A percentile compares a stretch with the other conserved stretches of the same genome.
These are phyloP conservation scores for Sebastes elongatus DNA, from an alignment of 2,797 vertebrate species.

Conservation along the genomic window DNA sequence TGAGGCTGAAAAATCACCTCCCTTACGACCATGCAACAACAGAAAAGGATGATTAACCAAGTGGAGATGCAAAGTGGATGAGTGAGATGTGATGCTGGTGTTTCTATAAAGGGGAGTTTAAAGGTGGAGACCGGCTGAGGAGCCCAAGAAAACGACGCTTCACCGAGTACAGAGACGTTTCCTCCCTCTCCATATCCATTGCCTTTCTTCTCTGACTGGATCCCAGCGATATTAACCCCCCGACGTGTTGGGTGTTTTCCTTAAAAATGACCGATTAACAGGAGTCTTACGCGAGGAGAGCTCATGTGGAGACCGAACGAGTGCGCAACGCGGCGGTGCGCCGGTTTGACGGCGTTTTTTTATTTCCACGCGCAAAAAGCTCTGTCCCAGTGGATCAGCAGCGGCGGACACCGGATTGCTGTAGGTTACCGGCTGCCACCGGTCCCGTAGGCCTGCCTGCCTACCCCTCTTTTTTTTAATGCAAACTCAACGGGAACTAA, in stretches of 20 bases:
- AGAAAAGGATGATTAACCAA: constrained; percentile 1
- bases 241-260: background rate
- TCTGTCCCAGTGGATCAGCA: constrained; percentile 35
- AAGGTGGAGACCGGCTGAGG: constrained; percentile 15
- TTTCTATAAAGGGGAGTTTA: constrained; percentile 16
- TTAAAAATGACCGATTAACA: constrained; percentile 20
- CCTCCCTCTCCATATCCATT: background rate
- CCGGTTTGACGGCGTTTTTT: constrained; percentile 49
- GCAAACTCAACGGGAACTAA: constrained; percentile 59
- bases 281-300: constrained; percentile 28
- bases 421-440: constrained; percentile 31
- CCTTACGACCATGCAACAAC: background rate
- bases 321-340: constrained; percentile 59
- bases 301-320: constrained; percentile 54
- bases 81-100: constrained; percentile 33
- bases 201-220: background rate
- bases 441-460: background rate
- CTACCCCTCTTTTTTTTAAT: background rate
- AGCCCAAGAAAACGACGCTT: constrained; percentile 4
- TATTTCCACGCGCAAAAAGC: constrained; percentile 1
- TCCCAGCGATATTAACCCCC: background rate
- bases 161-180: background rate
- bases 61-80: constrained; percentile 7
- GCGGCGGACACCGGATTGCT: constrained; percentile 36
- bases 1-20: background rate